A percentile compares a stretch with the other conserved stretches of the same genome.
Conservation (phyloP, 2,888 invertebrate genomes). For the Carcina quercana region DNA sequence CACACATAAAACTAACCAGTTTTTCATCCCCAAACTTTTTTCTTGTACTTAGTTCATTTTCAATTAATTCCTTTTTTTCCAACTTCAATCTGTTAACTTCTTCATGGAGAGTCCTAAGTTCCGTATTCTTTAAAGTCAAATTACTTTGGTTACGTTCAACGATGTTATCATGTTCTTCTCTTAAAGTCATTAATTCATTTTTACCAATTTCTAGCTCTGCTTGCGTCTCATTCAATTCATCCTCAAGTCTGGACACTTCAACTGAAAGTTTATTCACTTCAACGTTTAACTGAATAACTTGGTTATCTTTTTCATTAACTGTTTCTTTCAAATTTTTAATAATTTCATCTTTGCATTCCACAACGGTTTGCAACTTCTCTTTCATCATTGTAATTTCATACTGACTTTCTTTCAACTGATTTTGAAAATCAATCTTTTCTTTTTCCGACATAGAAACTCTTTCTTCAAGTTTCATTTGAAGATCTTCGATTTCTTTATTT, state of each 20-base stretch:
- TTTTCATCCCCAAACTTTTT: slow-evolving; percentile 31
- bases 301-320: slow-evolving; percentile 43
- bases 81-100: slow-evolving; percentile 30
- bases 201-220: slow-evolving; percentile 53
- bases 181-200: slow-evolving; percentile 41
- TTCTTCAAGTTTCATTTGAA: slow-evolving; percentile 25
- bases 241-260: slow-evolving; percentile 36
- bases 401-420: slow-evolving; percentile 50
- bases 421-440: slow-evolving; percentile 55
- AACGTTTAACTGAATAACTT: slow-evolving; percentile 46
- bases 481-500: slow-evolving; percentile 26
- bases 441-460: slow-evolving; percentile 25
- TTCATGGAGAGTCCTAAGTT: slow-evolving; percentile 38
- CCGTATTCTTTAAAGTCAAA: slow-evolving; percentile 40
- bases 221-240: slow-evolving; percentile 46
- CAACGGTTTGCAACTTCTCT: slow-evolving; percentile 53
- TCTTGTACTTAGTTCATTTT: slow-evolving; percentile 29
- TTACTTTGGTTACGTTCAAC: slow-evolving; percentile 34
- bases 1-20: slow-evolving; percentile 45
- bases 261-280: slow-evolving; percentile 47
- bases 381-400: slow-evolving; percentile 44
- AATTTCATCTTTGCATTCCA: slow-evolving; percentile 41
- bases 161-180: slow-evolving; percentile 42
- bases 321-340: slow-evolving; percentile 39
- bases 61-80: slow-evolving; percentile 23